These are phyloP conservation scores for Bolinopsis microptera DNA, from an alignment of 37 sponge, comb jelly and placozoan species.

Conservation along the genomic window DNA sequence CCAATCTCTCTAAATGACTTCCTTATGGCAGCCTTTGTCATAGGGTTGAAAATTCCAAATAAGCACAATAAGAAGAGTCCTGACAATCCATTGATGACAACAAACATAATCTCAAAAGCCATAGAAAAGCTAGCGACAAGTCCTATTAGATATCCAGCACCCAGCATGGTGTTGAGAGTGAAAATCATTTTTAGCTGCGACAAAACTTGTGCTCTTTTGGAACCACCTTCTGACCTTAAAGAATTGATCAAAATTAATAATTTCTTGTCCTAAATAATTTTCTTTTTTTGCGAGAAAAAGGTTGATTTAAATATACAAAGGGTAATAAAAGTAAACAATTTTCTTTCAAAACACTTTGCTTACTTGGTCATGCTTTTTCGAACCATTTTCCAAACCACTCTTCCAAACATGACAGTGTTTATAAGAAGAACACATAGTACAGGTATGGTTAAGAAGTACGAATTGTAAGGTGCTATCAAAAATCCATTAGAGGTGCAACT, in stretches of 20 bases:
- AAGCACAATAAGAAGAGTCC: slow-evolving; percentile 31
- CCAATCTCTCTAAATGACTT: neutral
- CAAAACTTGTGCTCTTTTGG: neutral
- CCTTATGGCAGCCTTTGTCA: neutral
- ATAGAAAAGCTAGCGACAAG: slow-evolving; percentile 46
- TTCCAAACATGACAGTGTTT: neutral
- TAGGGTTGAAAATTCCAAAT: slow-evolving; percentile 42
- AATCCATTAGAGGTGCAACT: neutral
- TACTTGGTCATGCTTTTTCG: too few species aligned
- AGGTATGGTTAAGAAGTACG: neutral
- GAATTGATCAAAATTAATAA: too few species aligned
- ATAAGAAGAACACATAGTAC: neutral
- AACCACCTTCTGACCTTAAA: neutral
- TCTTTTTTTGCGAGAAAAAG: too few species aligned
- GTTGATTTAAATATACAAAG: too few species aligned
- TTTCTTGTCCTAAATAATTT: too few species aligned
- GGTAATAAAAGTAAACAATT: too few species aligned
- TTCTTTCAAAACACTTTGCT: too few species aligned
- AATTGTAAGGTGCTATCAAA: neutral
- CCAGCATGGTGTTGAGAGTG: slow-evolving; percentile 25
- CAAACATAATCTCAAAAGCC: neutral
- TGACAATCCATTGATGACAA: slow-evolving; percentile 9
- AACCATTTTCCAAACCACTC: neutral
- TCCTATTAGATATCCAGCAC: slow-evolving; percentile 21
- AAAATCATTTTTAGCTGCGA: slow-evolving; percentile 48